Percentiles rank a stretch among this genome's conserved stretches.
phyloP scores from a whole-genome alignment of 2,797 vertebrate genomes.

The Orestias chungarensis region DNA sequence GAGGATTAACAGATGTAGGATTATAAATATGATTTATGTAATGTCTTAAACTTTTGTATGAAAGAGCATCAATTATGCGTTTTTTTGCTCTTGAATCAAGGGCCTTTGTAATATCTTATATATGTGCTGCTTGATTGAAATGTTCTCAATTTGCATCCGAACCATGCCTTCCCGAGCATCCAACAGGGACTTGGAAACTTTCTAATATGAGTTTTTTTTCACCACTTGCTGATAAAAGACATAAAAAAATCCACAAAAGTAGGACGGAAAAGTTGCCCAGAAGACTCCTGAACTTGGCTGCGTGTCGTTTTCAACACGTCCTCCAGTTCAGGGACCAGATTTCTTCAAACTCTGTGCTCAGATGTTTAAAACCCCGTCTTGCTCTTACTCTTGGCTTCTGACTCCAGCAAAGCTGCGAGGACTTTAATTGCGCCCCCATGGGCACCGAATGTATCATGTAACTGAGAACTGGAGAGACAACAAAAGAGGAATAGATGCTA shows the following conservation, averaged over 20 bases:
- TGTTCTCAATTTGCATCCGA: not conserved
- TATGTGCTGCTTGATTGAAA: not conserved
- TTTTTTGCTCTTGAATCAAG: not conserved
- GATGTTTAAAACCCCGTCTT: not conserved
- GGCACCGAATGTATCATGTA: constrained; percentile 22
- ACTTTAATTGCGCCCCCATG: constrained; percentile 53
- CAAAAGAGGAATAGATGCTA: constrained; percentile 26
- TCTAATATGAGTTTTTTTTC: not conserved
- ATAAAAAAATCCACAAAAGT: not conserved
- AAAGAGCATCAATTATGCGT: not conserved
- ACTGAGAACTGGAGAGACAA: constrained; percentile 32
- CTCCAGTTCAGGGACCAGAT: constrained; percentile 1
- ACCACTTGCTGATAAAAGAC: not conserved
- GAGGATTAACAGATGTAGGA: not conserved
- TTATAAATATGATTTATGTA: not conserved
- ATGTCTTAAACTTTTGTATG: not conserved
- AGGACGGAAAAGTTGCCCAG: not conserved
- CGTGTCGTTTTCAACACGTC: constrained; percentile 13
- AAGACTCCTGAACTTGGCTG: not conserved
- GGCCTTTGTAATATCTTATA: not conserved
- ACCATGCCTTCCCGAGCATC: not conserved
- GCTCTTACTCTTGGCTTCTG: constrained; percentile 17
- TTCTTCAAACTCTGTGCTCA: constrained; percentile 4
- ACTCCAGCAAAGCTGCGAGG: not conserved
- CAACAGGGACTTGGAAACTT: not conserved